Percentiles rank a stretch among this genome's conserved stretches.
These are phyloP conservation scores for Tadarida brasiliensis DNA, from an alignment of 2,797 vertebrate species.

Conservation along the genomic window DNA sequence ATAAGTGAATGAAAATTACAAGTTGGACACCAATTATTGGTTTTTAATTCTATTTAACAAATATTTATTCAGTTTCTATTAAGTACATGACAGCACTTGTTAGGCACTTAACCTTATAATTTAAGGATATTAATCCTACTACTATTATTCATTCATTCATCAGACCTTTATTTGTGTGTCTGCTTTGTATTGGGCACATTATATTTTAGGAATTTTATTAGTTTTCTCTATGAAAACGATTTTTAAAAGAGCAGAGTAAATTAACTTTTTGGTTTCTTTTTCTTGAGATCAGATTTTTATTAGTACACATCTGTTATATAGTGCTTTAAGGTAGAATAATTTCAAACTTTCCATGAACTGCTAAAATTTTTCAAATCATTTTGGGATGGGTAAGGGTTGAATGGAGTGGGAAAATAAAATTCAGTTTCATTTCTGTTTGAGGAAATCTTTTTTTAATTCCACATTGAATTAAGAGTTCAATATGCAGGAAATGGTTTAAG, in stretches of 20 bases:
- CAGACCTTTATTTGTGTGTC: neutral
- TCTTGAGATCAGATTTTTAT: conserved; percentile 4
- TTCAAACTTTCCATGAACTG: neutral
- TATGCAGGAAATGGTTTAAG: conserved; percentile 3
- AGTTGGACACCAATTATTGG: neutral
- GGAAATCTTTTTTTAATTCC: neutral
- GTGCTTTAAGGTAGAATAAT: neutral
- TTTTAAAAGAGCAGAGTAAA: conserved; percentile 4
- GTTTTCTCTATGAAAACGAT: conserved; percentile 38
- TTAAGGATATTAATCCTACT: conserved; percentile 3
- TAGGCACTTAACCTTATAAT: neutral
- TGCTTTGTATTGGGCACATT: neutral
- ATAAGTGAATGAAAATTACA: conserved; percentile 31
- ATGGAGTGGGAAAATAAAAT: neutral
- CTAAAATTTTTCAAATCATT: neutral
- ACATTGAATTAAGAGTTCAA: neutral
- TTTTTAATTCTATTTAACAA: neutral
- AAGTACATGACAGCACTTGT: neutral
- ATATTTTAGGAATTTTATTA: conserved; percentile 3
- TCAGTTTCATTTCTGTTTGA: neutral
- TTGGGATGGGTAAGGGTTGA: neutral
- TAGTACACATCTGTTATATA: neutral
- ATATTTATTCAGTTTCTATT: neutral
- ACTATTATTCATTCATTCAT: conserved; percentile 22
- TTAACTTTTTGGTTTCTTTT: conserved; percentile 9